These are phyloP conservation scores for Drosophila emarginata DNA, from an alignment of 2,888 invertebrate genomes.

Conservation along the genomic window DNA sequence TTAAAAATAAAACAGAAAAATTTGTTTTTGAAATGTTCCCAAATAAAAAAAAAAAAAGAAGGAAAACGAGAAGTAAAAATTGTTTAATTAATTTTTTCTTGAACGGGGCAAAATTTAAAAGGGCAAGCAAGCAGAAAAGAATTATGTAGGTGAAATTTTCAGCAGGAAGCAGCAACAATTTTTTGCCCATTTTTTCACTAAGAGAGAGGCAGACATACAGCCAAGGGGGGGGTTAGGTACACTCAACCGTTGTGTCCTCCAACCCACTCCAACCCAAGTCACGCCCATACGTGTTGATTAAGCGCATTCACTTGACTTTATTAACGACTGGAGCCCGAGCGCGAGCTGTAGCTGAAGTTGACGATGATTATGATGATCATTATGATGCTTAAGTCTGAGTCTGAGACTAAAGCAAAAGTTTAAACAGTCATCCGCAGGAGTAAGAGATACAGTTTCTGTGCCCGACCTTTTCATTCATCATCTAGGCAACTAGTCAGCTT, in stretches of 20 bases:
- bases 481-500: conserved; percentile 36
- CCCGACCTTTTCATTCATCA: conserved; percentile 23
- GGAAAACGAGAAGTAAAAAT: conserved; percentile 17
- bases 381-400: neutral
- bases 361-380: neutral
- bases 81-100: conserved; percentile 66
- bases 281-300: conserved; percentile 65
- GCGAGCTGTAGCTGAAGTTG: neutral
- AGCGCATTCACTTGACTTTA: conserved; percentile 77
- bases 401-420: conserved; percentile 44
- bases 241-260: neutral
- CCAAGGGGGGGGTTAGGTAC: neutral
- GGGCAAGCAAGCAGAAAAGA: conserved; percentile 6
- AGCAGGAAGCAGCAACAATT: conserved; percentile 33
- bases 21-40: conserved; percentile 59
- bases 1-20: conserved; percentile 45
- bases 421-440: conserved; percentile 26
- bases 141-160: conserved; percentile 20
- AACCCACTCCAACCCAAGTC: neutral
- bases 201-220: neutral
- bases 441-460: conserved; percentile 23
- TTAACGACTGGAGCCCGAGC: conserved; percentile 45
- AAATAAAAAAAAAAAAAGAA: neutral
- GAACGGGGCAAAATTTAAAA: conserved; percentile 9
- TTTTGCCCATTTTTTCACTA: conserved; percentile 1